These are phyloP conservation scores for Bos javanicus DNA, from an alignment of 2,113 vertebrate species.

Conservation along the genomic window DNA sequence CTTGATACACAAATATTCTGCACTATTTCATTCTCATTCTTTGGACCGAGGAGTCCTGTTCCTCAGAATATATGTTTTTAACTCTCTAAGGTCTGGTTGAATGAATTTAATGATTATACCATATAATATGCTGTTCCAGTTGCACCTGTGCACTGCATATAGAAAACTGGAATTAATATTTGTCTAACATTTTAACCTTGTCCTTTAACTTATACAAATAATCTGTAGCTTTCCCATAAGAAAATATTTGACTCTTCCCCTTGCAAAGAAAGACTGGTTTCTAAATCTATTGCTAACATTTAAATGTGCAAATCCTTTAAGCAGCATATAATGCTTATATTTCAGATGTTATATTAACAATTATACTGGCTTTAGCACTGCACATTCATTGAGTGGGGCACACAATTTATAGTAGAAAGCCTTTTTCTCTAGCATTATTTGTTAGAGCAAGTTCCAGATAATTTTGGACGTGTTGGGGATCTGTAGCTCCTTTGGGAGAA, in stretches of 20 bases:
- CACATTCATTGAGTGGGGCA: neutral
- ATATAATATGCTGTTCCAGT: slow-evolving; percentile 84
- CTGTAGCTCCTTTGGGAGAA: neutral
- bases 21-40: slow-evolving; percentile 86
- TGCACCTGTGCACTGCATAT: slow-evolving; percentile 90
- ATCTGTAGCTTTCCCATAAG: slow-evolving; percentile 67
- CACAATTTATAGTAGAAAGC: neutral
- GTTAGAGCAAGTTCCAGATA: neutral
- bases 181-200: slow-evolving; percentile 88
- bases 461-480: slow-evolving; percentile 18
- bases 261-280: slow-evolving; percentile 38
- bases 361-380: neutral
- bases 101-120: slow-evolving; percentile 89
- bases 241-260: slow-evolving; percentile 71
- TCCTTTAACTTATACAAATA: slow-evolving; percentile 82
- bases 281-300: slow-evolving; percentile 50
- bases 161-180: slow-evolving; percentile 88
- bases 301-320: slow-evolving; percentile 58
- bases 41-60: slow-evolving; percentile 86
- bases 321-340: slow-evolving; percentile 45
- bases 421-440: neutral
- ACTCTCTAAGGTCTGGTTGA: slow-evolving; percentile 89
- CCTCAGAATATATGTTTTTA: slow-evolving; percentile 90
- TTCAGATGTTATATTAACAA: neutral
- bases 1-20: slow-evolving; percentile 91